Base-by-base conservation (phyloP, 2,113 vertebrate genomes). In the Anseranas semipalmata region DNA sequence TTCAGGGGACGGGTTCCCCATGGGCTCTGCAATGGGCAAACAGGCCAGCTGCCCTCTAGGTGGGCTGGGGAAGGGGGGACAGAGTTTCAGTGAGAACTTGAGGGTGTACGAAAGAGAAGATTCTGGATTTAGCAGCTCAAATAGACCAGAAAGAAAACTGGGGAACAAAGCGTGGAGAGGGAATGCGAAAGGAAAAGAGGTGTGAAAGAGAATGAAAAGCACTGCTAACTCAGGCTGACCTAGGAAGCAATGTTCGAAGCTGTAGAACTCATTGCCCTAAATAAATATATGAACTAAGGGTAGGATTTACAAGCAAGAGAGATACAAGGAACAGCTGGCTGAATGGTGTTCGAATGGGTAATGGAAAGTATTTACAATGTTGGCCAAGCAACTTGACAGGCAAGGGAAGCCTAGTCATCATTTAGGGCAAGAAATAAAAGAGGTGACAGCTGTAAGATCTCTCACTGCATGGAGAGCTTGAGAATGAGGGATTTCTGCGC, bases 351-450 rank as follows among this genome's bases (percentile, higher is more conserved):
- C 22, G 33, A 71, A 80, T 62, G 92, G 76, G 63, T 77, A 96
- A 88, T 83, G 85, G 74, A 48, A 74, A 91, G 73, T 67, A 80
- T 95, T 94, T 96, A 95, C 76, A 75, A 52, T 7, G 41, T 12
- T 95, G 90, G 85, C 79, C 92, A 78, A 78, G 79, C 68, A 94
- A 67, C 35, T 10, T 92, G 96, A 96, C 90, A 96, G 88, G 85
- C 87, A 93, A 15, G 79, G 74, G 83, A 67, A 94, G 65, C 79
- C 52, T 55, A 18, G 48, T 35, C 65, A 63, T 65, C 88, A 93
- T 92, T 93, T 90, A 96, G 65, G 78, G 72, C 52, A 89, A 84
- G 88, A 88, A 91, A 88, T 85, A 83, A 79, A 89, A 93, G 81
- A 90, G 89, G 50, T 85, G 91, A 85, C 95, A 96, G 89, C 74